Conservation (phyloP, 2,113 vertebrate genomes). For the Panthera uncia region DNA sequence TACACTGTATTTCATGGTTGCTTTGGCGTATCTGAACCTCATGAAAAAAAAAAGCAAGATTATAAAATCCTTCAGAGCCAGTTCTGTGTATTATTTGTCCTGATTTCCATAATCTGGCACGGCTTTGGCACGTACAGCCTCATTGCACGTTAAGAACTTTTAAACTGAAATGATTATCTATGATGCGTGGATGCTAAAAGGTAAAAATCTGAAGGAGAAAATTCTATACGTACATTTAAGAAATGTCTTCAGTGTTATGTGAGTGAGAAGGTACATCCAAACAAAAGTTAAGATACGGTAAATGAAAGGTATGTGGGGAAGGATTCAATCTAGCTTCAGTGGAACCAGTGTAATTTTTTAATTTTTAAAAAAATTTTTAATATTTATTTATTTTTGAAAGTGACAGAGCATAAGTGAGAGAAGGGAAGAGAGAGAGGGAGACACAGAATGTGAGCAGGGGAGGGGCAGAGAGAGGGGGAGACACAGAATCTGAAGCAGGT, state of each 20-base stretch:
- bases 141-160: not conserved
- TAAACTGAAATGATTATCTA: not conserved
- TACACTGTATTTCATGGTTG: not conserved
- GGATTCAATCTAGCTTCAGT: not conserved
- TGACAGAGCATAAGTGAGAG: too few species aligned
- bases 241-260: not conserved
- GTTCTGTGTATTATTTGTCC: not conserved
- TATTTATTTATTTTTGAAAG: too few species aligned
- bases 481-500: too few species aligned
- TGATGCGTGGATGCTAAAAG: not conserved
- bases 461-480: too few species aligned
- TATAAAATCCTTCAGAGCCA: not conserved
- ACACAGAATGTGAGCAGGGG: too few species aligned
- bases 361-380: rapidly evolving
- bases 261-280: not conserved
- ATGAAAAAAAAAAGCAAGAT: not conserved
- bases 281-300: not conserved
- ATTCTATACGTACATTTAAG: not conserved
- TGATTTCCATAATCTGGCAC: not conserved
- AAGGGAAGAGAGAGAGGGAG: too few species aligned
- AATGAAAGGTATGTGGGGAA: not conserved
- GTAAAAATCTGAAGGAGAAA: not conserved
- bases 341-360: not conserved
- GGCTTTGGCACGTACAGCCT: too few species aligned
- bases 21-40: not conserved